Percentiles rank a stretch among this genome's conserved stretches.
Conservation (phyloP, 2,888 invertebrate species). For the Dynastes grantii region DNA sequence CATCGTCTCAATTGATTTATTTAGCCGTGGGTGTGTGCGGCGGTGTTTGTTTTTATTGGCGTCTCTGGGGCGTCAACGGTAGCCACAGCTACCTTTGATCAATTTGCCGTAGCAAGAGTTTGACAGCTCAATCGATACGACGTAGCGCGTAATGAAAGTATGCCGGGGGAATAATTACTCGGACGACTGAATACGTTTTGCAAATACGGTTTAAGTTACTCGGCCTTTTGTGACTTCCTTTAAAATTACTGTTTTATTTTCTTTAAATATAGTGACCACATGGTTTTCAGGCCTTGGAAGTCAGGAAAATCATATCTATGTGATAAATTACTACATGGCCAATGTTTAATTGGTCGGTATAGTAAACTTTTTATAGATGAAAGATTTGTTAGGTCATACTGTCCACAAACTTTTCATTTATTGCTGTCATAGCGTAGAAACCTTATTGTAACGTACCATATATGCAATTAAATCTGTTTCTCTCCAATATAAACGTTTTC, state of each 20-base stretch:
- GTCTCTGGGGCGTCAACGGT: constrained; percentile 46
- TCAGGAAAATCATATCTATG: no score
- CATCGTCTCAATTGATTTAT: constrained; percentile 56
- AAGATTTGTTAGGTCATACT: no score
- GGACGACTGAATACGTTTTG: neutral
- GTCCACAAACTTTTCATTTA: no score
- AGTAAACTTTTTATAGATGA: no score
- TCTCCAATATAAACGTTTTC: no score
- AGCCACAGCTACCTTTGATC: constrained; percentile 44
- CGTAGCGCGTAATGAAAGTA: constrained; percentile 39
- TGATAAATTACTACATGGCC: no score
- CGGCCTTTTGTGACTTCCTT: no score
- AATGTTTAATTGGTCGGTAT: no score
- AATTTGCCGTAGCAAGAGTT: constrained; percentile 41
- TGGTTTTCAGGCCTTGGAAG: no score
- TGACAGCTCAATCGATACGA: constrained; percentile 46
- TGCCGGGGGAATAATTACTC: constrained; percentile 15
- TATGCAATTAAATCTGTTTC: no score
- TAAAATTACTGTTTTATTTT: neutral
- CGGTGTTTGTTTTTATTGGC: constrained; percentile 40
- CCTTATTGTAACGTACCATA: no score
- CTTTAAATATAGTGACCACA: neutral
- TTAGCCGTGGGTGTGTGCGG: constrained; percentile 39
- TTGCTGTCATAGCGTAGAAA: no score
- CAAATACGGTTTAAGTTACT: constrained; percentile 3